These are phyloP conservation scores for Eulemur mongoz DNA, from an alignment of 2,797 vertebrate species.

Conservation along the genomic window DNA sequence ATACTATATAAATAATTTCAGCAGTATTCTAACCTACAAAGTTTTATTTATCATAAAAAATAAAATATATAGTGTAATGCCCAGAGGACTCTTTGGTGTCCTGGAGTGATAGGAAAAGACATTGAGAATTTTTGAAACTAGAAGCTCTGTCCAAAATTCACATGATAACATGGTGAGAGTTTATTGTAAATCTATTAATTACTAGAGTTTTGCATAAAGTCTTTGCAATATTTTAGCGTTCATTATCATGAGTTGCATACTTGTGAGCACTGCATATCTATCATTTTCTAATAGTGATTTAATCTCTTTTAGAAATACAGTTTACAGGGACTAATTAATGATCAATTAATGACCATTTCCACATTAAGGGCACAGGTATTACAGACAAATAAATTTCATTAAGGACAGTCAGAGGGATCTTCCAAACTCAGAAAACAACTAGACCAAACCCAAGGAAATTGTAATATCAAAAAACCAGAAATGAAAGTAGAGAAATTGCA, in stretches of 20 bases:
- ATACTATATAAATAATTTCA: slow-evolving; percentile 32
- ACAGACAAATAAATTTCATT: not conserved
- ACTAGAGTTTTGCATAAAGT: not conserved
- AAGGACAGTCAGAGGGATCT: not conserved
- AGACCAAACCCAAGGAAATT: not conserved
- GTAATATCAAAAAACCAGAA: not conserved
- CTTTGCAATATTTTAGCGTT: slow-evolving; percentile 12
- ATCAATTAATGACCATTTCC: not conserved
- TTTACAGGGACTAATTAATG: not conserved
- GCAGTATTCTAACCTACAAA: not conserved
- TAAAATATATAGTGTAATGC: not conserved
- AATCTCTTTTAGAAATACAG: not conserved
- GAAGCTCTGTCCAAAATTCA: not conserved
- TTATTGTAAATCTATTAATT: not conserved
- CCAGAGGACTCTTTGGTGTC: not conserved
- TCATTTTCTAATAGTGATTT: not conserved
- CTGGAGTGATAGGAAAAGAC: not conserved
- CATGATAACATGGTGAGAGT: not conserved
- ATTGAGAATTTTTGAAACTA: slow-evolving; percentile 28
- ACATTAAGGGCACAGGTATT: not conserved
- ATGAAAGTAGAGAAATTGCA: not conserved
- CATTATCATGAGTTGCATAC: not conserved
- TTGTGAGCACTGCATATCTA: not conserved
- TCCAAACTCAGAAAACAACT: not conserved
- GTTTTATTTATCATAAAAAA: slow-evolving; percentile 2